These are phyloP conservation scores for Solenodon paradoxus DNA, from an alignment of 2,113 vertebrate species.

Conservation along the genomic window DNA sequence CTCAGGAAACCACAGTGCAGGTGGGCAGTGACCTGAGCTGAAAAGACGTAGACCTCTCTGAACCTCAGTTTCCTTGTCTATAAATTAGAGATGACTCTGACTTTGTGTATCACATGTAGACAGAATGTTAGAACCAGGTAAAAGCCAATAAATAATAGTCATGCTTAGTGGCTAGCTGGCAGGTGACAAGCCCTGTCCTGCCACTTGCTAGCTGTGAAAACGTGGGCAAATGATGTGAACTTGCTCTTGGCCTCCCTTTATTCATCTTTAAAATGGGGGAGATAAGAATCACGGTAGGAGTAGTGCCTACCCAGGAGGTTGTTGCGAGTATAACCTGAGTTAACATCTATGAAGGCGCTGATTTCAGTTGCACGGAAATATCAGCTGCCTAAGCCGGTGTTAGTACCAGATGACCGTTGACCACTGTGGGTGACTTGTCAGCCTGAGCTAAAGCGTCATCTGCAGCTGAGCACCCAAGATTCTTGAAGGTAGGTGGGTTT, in stretches of 20 bases:
- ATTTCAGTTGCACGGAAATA: neutral
- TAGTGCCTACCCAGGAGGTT: no score
- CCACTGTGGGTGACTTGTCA: fast-evolving
- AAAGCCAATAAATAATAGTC: neutral
- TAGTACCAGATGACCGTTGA: neutral
- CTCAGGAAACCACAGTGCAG: neutral
- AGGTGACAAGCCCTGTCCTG: neutral
- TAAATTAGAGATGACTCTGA: neutral
- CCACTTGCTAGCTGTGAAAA: neutral
- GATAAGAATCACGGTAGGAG: neutral
- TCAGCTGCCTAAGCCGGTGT: fast-evolving
- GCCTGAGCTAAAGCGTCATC: neutral
- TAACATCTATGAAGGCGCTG: neutral
- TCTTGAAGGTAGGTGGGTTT: no score
- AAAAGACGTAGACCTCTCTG: neutral
- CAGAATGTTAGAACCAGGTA: neutral
- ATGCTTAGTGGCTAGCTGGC: neutral
- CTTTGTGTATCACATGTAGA: neutral
- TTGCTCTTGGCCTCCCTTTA: neutral
- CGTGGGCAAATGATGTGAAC: neutral
- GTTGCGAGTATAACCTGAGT: neutral
- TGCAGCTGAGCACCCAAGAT: fast-evolving
- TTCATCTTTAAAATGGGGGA: neutral
- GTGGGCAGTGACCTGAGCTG: neutral
- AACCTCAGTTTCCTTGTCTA: neutral